A percentile compares a stretch with the other conserved stretches of the same genome.
Evolutionary conservation across 2,113 vertebrate genomes (phyloP).

Genomic region (Hipposideros armiger): DNA sequence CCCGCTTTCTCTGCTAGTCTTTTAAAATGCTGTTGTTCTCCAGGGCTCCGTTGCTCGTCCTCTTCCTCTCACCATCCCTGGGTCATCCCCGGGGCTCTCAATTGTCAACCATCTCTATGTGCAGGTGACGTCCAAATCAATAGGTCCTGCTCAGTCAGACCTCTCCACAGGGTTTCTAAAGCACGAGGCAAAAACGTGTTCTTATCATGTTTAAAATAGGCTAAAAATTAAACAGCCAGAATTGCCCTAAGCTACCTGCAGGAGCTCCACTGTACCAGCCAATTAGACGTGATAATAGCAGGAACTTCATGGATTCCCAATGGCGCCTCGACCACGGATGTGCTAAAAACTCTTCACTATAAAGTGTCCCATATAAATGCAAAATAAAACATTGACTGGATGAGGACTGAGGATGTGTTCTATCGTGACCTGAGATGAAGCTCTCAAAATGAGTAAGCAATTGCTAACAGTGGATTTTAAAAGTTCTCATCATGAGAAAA

Average conservation of each 20-base stretch:
- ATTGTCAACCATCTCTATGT: not conserved
- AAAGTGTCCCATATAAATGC: not conserved
- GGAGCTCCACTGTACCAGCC: not conserved
- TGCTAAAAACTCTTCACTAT: not conserved
- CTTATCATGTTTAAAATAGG: not conserved
- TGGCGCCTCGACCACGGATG: rapidly evolving
- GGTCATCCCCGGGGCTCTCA: not conserved
- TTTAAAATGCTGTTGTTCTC: not conserved
- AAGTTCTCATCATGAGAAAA: not conserved
- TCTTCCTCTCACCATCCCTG: not conserved
- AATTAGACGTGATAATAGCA: not conserved
- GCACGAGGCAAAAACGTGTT: not conserved
- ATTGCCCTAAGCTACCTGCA: not conserved
- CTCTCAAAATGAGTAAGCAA: not conserved
- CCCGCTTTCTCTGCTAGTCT: not conserved
- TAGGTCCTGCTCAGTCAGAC: rapidly evolving
- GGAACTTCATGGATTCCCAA: not conserved
- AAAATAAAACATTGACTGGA: not conserved
- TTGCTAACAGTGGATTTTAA: not conserved
- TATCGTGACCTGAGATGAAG: not conserved
- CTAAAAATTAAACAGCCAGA: not conserved
- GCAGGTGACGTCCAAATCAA: rapidly evolving
- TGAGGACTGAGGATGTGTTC: not conserved
- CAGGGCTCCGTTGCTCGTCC: no score
- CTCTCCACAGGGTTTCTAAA: not conserved